Conservation (phyloP, 2,797 vertebrate species). For the Hapalemur alaotrensis region DNA sequence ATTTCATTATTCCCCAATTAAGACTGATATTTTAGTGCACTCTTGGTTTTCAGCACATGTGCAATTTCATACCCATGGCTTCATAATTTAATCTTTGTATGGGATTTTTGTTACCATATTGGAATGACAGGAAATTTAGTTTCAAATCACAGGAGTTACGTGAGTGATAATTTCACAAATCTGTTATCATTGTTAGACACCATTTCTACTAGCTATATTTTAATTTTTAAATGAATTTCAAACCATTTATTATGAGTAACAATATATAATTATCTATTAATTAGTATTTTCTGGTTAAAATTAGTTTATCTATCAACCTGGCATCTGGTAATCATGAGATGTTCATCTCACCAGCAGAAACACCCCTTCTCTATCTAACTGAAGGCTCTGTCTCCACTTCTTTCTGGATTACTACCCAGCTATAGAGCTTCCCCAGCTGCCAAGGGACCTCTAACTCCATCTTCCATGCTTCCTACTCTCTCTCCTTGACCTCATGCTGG, state of each 20-base stretch:
- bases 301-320: background rate
- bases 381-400: background rate
- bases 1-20: background rate
- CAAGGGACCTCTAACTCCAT: background rate
- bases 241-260: background rate
- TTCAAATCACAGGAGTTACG: background rate
- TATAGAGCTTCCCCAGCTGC: fast-evolving
- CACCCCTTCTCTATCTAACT: background rate
- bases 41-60: background rate
- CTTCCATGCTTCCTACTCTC: fast-evolving
- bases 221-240: background rate
- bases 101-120: background rate
- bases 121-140: background rate
- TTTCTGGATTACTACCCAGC: background rate
- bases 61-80: too few relatives aligned
- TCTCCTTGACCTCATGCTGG: background rate
- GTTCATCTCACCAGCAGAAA: background rate
- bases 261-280: background rate
- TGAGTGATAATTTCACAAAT: background rate
- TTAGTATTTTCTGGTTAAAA: background rate
- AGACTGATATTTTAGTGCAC: background rate
- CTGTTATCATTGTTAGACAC: background rate
- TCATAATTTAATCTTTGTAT: background rate
- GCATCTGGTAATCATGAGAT: background rate
- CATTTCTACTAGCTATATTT: background rate